Percentiles rank a stretch among this genome's conserved stretches.
Conservation (phyloP, 2,888 invertebrate species). For the Nemurella pictetii region DNA sequence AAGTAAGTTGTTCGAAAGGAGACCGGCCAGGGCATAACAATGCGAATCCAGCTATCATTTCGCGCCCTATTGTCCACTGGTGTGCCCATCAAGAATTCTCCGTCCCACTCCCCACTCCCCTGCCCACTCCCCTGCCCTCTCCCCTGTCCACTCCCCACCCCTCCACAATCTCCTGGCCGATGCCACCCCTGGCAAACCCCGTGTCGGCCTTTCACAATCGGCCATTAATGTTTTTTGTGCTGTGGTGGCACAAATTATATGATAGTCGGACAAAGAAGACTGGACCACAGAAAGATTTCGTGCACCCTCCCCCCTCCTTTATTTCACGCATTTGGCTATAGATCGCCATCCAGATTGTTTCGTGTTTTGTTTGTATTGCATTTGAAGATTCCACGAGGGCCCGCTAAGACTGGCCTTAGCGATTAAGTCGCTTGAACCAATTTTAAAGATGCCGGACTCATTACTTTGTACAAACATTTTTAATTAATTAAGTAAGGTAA, state of each 20-base stretch:
- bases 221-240: slow-evolving; percentile 39
- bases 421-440: no score
- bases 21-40: slow-evolving; percentile 14
- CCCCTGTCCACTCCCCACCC: slow-evolving; percentile 14
- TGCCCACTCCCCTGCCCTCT: slow-evolving; percentile 6
- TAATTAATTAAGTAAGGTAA: not conserved
- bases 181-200: slow-evolving; percentile 9
- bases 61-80: slow-evolving; percentile 33
- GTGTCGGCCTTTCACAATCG: slow-evolving; percentile 16
- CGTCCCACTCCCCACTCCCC: slow-evolving; percentile 2
- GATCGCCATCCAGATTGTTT: not conserved
- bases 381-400: no score
- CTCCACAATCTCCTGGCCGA: not conserved
- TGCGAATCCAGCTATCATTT: slow-evolving; percentile 34
- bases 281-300: slow-evolving; percentile 21
- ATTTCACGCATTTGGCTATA: not conserved
- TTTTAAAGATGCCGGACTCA: no score
- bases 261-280: slow-evolving; percentile 28
- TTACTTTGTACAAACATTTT: not conserved
- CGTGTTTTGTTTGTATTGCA: no score
- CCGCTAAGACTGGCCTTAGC: no score
- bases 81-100: not conserved
- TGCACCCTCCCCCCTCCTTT: not conserved
- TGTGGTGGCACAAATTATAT: slow-evolving; percentile 38
- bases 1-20: slow-evolving; percentile 21